Evolutionary conservation across 1,140 invertebrate genomes (phyloP), one percentile per base, ranked within the genome.

Genomic region (Lepidurus arcticus): DNA sequence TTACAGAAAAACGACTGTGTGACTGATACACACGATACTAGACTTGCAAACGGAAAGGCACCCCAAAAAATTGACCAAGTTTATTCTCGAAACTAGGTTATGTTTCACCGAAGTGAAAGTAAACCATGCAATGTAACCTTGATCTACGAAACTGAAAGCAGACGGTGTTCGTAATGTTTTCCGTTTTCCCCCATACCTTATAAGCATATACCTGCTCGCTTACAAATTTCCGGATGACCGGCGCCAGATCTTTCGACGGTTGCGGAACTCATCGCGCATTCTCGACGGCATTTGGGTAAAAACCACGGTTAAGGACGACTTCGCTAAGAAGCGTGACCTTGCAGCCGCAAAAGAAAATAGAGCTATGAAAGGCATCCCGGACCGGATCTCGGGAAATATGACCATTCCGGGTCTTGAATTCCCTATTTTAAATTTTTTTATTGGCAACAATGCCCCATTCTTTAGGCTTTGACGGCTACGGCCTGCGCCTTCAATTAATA

Each of bases 301-400:
- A 65, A 21, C 53, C 53, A 65, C 21, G 53, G 53, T 65, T 65
- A 65, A 65, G 53, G 53, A 9, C 53, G 53, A 65, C 21, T 65
- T 65, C 53, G 53, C 53, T 9, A 13, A 65, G 53, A 65, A 13
- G 53, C 53, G 4, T 65, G 53, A 65, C 53, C 53, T 65, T 65
- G 53, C 16, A n/a, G 21, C 16, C 13, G 9, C 53, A 65, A 65
- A 65, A 21, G 16, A 65, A 65, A 65, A 65, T 65, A 65, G 53
- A 65, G 53, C 53, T 65, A 65, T n/a, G 13, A 34, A 7, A 65
- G 53, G 53, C 13, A 13, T 65, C 53, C 53, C 53, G 21, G 53
- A 65, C 53, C 53, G 53, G 53, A 65, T 65, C 53, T 65, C 21
- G n/a, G 53, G 53, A 65, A 65, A 65, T 65, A 65, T 21, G 53